Evolutionary conservation across 1,140 invertebrate genomes (phyloP), one percentile per base, ranked within the genome.

Genomic region (Danaus melanippus): DNA sequence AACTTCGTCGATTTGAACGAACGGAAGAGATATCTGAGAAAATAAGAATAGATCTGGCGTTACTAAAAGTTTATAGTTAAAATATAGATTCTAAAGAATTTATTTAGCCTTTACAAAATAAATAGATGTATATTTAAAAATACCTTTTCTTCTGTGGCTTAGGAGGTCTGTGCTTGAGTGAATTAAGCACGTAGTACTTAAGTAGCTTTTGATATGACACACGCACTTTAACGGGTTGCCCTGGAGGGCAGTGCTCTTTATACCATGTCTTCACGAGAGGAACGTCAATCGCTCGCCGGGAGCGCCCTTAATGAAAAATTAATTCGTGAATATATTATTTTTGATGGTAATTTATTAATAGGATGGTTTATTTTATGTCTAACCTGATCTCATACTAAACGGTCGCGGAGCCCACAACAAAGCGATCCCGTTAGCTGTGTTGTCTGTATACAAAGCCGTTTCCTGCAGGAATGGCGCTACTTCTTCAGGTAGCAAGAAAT

Each of bases 1-100:
- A 99, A 99, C 86, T 99, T 99, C 0, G 98, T 99, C 0, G 97
- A 95, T 87, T 99, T 99, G 88, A 99, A 99, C 0, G 98, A 99
- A 11, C 98, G 91, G 91, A 99, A 99, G 10, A 99, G 87, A 75
- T 98, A 98, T 50, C 89, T 60, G 56, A 53, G 10, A 50, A 32
- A 40, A 41, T 55, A 56, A 49, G 12, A 12, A 15, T 15, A 62
- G 21, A 32, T 5, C 17, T 21, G 21, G 21, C 21, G 2, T 32
- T 32, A 32, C 21, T 32, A 32, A 32, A 32, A 32, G 6, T 32
- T 32, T n/a, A n/a, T n/a, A n/a, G n/a, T n/a, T n/a, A n/a, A n/a
- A n/a, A 32, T 32, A 32, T 32, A 4, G 5, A 7, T 32, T 32
- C 21, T 32, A 32, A 32, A 7, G 21, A 32, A 32, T 32, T 32